These are phyloP conservation scores for Anolis apletophallus DNA, from an alignment of 2,797 vertebrate genomes.

Conservation along the genomic window DNA sequence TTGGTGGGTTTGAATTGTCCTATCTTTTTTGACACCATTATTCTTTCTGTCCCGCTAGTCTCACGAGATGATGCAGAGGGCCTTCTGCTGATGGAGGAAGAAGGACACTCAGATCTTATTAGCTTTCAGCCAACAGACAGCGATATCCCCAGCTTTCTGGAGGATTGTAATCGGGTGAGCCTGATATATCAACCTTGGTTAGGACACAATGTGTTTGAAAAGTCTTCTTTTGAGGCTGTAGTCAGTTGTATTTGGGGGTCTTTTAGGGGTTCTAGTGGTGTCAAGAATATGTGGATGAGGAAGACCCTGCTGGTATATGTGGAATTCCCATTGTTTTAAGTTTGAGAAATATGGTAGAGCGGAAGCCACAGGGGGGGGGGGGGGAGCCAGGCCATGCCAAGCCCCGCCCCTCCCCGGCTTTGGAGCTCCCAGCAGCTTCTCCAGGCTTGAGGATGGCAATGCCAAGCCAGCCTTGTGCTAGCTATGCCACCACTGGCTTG, in stretches of 20 bases:
- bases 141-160: slow-evolving; percentile 96
- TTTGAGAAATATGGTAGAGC: no score
- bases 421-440: no score
- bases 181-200: slow-evolving; percentile 68
- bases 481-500: no score
- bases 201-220: not conserved
- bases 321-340: not conserved
- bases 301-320: slow-evolving; percentile 4
- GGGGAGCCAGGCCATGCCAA: no score
- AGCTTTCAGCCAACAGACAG: slow-evolving; percentile 98
- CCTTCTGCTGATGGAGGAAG: slow-evolving; percentile 92
- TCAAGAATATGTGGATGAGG: not conserved
- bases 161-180: slow-evolving; percentile 94
- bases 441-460: no score
- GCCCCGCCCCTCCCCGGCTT: no score
- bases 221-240: not conserved
- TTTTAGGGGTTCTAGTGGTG: not conserved
- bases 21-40: slow-evolving; percentile 40
- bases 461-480: no score
- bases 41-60: slow-evolving; percentile 65
- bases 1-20: not conserved
- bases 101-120: slow-evolving; percentile 92
- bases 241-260: not conserved
- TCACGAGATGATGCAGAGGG: slow-evolving; percentile 90
- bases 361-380: no score